Conservation (phyloP, 2,888 invertebrate genomes). For the Empis stercorea region DNA sequence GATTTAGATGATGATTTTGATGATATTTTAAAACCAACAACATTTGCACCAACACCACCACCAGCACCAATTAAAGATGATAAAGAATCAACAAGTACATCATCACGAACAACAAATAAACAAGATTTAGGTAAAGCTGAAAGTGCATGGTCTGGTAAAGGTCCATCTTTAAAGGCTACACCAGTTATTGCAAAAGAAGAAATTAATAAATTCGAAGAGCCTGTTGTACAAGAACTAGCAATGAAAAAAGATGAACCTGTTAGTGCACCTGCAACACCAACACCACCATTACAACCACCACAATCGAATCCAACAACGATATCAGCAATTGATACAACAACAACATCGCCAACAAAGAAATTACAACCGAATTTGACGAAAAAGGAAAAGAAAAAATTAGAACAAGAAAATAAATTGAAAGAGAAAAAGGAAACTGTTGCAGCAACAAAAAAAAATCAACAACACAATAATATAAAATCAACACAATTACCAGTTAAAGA, state of each 20-base stretch:
- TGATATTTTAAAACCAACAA: constrained; percentile 29
- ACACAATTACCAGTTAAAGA: constrained; percentile 12
- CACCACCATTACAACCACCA: constrained; percentile 8
- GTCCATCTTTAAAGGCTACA: constrained; percentile 33
- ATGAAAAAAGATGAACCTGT: constrained; percentile 9
- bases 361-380: constrained; percentile 6
- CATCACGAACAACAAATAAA: constrained; percentile 30
- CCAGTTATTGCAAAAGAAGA: constrained; percentile 27
- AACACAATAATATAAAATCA: neutral
- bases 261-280: constrained; percentile 6
- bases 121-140: constrained; percentile 29
- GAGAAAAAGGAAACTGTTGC: neutral
- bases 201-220: constrained; percentile 15
- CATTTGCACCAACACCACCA: constrained; percentile 27
- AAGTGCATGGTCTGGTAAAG: constrained; percentile 35
- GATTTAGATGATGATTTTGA: constrained; percentile 35
- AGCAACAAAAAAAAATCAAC: neutral
- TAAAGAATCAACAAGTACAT: constrained; percentile 32
- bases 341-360: constrained; percentile 8
- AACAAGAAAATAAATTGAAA: neutral
- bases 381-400: constrained; percentile 14
- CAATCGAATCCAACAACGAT: constrained; percentile 10
- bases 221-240: constrained; percentile 9
- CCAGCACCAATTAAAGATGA: constrained; percentile 14
- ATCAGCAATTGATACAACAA: constrained; percentile 7